Evolutionary conservation across 2,797 vertebrate genomes (phyloP).

Genomic region (Vipera ursinii): DNA sequence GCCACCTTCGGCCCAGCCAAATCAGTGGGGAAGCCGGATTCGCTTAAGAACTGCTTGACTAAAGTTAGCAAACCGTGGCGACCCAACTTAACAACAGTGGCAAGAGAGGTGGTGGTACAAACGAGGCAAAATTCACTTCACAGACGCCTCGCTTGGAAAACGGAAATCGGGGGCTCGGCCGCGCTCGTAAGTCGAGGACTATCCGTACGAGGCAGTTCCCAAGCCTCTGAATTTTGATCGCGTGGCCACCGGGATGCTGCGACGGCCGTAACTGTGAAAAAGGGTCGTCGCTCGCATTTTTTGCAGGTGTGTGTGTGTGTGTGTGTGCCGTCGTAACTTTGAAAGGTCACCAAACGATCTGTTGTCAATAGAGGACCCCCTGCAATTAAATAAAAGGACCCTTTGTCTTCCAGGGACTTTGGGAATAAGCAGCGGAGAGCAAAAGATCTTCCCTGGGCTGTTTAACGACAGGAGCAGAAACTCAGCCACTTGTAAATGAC

Average conservation of each 20-base stretch:
- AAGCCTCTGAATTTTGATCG: no score
- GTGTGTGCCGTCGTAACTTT: neutral
- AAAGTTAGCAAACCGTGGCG: no score
- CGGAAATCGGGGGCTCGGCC: no score
- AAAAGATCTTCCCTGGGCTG: neutral
- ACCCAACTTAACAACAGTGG: no score
- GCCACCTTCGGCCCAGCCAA: no score
- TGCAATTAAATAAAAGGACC: neutral
- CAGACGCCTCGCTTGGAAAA: no score
- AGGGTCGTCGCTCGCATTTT: rapidly evolving
- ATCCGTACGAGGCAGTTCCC: neutral
- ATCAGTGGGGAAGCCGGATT: no score
- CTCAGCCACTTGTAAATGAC: neutral
- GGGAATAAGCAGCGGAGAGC: neutral
- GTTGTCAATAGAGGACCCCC: neutral
- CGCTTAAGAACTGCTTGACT: no score
- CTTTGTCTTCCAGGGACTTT: neutral
- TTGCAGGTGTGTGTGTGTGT: no score
- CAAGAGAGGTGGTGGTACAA: no score
- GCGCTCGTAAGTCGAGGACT: no score
- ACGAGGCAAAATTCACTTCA: neutral
- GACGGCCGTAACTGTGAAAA: neutral
- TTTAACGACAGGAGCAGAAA: neutral
- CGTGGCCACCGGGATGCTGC: no score
- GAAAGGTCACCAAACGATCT: neutral